Percentiles rank a stretch among this genome's conserved stretches.
These are phyloP conservation scores for Aspidiotus destructor DNA, from an alignment of 2,888 invertebrate genomes.

Conservation along the genomic window DNA sequence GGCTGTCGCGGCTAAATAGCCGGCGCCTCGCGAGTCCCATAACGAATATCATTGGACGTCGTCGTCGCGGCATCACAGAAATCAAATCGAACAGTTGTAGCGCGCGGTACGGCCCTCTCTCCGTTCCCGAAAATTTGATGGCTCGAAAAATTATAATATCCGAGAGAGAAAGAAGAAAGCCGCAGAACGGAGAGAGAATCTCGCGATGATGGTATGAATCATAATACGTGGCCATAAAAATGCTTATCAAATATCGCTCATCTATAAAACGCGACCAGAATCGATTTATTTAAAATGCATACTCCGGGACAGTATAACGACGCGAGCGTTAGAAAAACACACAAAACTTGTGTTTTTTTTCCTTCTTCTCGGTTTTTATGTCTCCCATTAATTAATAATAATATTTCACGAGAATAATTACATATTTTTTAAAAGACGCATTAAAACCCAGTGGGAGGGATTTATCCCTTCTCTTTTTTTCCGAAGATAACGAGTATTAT, in stretches of 20 bases:
- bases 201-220: conserved; percentile 6
- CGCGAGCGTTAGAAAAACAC: conserved; percentile 7
- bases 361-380: conserved; percentile 20
- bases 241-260: conserved; percentile 31
- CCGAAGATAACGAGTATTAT: conserved; percentile 30
- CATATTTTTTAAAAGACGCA: conserved; percentile 30
- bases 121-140: background rate
- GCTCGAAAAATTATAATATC: conserved; percentile 5
- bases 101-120: background rate
- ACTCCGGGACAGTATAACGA: conserved; percentile 14
- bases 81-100: background rate
- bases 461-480: conserved; percentile 26
- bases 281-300: conserved; percentile 29
- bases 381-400: conserved; percentile 32
- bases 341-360: conserved; percentile 11
- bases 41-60: background rate
- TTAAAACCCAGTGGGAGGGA: conserved; percentile 32
- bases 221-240: conserved; percentile 21
- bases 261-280: conserved; percentile 27
- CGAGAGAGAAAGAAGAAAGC: background rate
- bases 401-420: conserved; percentile 30
- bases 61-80: background rate
- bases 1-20: background rate
- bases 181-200: background rate
- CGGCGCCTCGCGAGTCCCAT: background rate